Conservation (phyloP, 2,797 vertebrate genomes). For the Cyclopterus lumpus region DNA sequence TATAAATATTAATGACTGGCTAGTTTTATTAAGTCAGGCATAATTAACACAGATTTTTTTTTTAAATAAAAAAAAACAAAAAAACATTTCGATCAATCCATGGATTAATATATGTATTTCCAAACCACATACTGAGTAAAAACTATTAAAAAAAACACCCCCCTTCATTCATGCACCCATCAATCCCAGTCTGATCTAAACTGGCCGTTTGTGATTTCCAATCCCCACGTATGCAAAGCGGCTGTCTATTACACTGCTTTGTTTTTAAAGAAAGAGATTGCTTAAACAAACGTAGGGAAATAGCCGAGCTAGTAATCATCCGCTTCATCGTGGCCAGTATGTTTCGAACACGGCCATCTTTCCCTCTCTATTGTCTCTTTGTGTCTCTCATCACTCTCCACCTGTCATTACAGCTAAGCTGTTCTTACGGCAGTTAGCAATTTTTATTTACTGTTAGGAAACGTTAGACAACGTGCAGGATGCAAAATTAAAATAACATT, state of each 20-base stretch:
- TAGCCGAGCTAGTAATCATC: constrained; percentile 50
- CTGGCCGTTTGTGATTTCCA: constrained; percentile 74
- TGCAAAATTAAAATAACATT: neutral
- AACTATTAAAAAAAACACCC: too few species aligned
- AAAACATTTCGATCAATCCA: constrained; percentile 3
- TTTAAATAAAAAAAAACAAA: neutral
- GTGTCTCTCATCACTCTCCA: neutral
- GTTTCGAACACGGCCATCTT: neutral
- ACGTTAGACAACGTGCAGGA: neutral
- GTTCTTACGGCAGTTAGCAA: neutral
- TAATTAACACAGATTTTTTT: constrained; percentile 29
- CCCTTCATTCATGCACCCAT: constrained; percentile 46
- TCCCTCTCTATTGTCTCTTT: constrained; percentile 20
- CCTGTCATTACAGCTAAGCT: neutral
- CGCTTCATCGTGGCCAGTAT: neutral
- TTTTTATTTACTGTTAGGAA: neutral
- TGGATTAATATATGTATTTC: constrained; percentile 3
- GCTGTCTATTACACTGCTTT: constrained; percentile 72
- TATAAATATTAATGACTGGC: constrained; percentile 50
- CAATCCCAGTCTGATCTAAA: constrained; percentile 36
- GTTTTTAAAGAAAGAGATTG: constrained; percentile 71
- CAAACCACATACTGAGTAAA: neutral
- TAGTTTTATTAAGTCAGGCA: constrained; percentile 43
- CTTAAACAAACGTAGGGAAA: constrained; percentile 81
- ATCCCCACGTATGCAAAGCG: constrained; percentile 77